A percentile compares a stretch with the other conserved stretches of the same genome.
These are phyloP conservation scores for Aspiorhynchus laticeps DNA, from an alignment of 2,113 vertebrate species.

Conservation along the genomic window DNA sequence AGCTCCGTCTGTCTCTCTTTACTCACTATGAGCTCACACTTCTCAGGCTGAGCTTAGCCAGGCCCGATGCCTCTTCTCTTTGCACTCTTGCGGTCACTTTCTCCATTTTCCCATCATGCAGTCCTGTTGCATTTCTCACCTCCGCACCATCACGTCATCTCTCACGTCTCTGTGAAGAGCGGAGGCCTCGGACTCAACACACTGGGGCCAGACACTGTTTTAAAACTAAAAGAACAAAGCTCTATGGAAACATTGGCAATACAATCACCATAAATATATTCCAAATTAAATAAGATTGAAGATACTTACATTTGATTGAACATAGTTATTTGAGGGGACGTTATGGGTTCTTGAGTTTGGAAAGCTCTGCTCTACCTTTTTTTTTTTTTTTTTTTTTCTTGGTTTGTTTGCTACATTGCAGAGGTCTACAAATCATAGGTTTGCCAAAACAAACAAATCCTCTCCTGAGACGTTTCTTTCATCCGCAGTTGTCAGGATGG, in stretches of 20 bases:
- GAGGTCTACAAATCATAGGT: conserved; percentile 7
- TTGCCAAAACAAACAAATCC: conserved; percentile 42
- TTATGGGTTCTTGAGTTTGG: neutral
- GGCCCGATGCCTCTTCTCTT: neutral
- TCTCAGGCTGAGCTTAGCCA: conserved; percentile 48
- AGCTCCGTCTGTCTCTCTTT: conserved; percentile 44
- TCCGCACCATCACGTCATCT: conserved; percentile 40
- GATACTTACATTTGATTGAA: neutral
- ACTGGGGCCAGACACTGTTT: neutral
- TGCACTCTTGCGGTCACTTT: neutral
- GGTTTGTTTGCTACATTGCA: neutral
- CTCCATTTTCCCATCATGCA: neutral
- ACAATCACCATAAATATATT: neutral
- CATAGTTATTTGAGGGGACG: neutral
- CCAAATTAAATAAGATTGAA: neutral
- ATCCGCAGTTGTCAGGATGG: conserved; percentile 42
- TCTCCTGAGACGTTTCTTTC: conserved; percentile 45
- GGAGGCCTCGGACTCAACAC: conserved; percentile 5
- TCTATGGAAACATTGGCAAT: neutral
- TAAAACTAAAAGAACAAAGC: neutral
- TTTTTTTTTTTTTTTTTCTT: neutral
- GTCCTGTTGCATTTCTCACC: conserved; percentile 41
- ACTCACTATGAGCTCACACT: conserved; percentile 49
- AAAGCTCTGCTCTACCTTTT: neutral
- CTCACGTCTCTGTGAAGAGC: conserved; percentile 33